Percentiles rank a stretch among this genome's conserved stretches.
Conservation (phyloP, 1,140 invertebrate species). For the Patella vulgata region DNA sequence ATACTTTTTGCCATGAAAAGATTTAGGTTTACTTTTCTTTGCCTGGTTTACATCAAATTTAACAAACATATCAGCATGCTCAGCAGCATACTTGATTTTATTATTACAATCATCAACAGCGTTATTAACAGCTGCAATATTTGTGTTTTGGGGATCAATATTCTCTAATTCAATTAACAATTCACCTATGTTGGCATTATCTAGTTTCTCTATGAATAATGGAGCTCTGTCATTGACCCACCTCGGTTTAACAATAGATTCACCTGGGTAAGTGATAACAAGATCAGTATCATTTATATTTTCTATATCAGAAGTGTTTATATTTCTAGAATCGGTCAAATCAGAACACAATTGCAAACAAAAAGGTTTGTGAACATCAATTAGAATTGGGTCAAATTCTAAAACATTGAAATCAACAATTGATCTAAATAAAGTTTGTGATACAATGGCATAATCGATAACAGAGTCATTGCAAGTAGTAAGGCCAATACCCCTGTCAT, state of each 20-base stretch:
- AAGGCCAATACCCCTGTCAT: not conserved
- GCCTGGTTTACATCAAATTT: not conserved
- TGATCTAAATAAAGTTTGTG: slow-evolving; percentile 1
- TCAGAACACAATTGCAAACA: slow-evolving; percentile 7
- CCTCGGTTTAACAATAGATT: slow-evolving; percentile 3
- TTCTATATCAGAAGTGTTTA: not conserved
- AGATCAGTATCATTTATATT: not conserved
- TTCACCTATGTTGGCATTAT: no score
- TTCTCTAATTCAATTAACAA: no score
- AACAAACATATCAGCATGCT: slow-evolving; percentile 6
- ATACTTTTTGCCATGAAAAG: slow-evolving; percentile 1
- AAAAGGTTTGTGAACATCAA: slow-evolving; percentile 9
- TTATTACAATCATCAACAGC: slow-evolving; percentile 3
- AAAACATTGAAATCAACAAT: slow-evolving; percentile 8
- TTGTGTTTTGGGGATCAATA: no score
- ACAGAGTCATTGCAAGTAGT: not conserved
- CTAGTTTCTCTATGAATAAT: no score
- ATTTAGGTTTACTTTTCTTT: slow-evolving; percentile 1
- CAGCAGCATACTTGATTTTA: slow-evolving; percentile 3
- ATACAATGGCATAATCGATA: slow-evolving; percentile 10
- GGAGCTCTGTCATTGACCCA: not conserved
- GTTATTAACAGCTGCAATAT: not conserved
- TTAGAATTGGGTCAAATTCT: slow-evolving; percentile 3
- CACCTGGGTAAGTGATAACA: not conserved
- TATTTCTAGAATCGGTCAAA: not conserved